These are phyloP conservation scores for Pimephales promelas DNA, from an alignment of 2,113 vertebrate genomes.

Conservation along the genomic window DNA sequence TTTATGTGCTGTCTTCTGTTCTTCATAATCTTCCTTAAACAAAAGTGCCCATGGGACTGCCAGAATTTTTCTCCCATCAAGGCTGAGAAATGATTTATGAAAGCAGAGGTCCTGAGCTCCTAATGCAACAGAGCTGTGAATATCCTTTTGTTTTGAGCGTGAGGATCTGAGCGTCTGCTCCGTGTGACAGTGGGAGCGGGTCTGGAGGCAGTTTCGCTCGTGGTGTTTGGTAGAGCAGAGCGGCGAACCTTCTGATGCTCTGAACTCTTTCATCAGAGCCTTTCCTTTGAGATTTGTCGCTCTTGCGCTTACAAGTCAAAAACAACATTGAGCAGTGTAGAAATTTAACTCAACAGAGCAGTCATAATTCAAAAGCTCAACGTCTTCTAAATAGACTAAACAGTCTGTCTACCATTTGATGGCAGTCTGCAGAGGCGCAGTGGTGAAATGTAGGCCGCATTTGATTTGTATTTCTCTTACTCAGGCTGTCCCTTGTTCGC, in stretches of 20 bases:
- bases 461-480: conserved; percentile 28
- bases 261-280: not conserved
- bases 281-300: conserved; percentile 32
- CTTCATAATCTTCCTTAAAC: conserved; percentile 45
- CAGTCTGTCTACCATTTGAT: conserved; percentile 9
- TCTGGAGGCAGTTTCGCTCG: conserved; percentile 27
- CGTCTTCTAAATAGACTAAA: not conserved
- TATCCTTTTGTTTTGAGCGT: not conserved
- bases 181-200: not conserved
- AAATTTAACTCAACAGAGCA: not conserved
- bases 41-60: conserved; percentile 33
- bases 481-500: conserved; percentile 1
- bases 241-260: conserved; percentile 17
- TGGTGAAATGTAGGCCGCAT: conserved; percentile 4
- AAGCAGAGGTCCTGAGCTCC: conserved; percentile 29
- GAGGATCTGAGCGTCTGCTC: conserved; percentile 19
- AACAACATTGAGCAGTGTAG: conserved; percentile 26
- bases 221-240: conserved; percentile 33
- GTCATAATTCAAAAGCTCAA: conserved; percentile 3
- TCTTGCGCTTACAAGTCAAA: conserved; percentile 25
- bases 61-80: conserved; percentile 20
- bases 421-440: not conserved
- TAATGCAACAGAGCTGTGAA: conserved; percentile 33
- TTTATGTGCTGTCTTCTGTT: conserved; percentile 41
- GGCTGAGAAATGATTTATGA: conserved; percentile 35